A percentile compares a stretch with the other conserved stretches of the same genome.
phyloP scores from a whole-genome alignment of 2,797 vertebrate species.

The Oreonectes daqikongensis region DNA sequence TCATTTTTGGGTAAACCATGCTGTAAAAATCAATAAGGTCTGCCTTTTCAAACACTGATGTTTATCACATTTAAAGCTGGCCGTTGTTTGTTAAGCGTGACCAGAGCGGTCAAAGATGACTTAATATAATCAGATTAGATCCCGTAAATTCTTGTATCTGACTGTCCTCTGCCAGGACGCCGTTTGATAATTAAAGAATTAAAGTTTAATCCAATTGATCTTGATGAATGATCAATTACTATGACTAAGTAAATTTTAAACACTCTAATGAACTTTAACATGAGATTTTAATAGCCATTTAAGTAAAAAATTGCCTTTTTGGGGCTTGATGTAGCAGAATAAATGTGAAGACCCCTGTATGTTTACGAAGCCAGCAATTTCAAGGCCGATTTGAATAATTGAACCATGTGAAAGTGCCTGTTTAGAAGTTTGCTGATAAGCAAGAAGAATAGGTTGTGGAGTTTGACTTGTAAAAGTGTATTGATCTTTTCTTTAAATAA shows the following conservation, averaged over 20 bases:
- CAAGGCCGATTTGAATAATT: slow-evolving; percentile 74
- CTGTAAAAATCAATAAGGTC: slow-evolving; percentile 7
- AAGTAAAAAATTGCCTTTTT: slow-evolving; percentile 69
- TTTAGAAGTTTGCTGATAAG: slow-evolving; percentile 65
- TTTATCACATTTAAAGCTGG: slow-evolving; percentile 42
- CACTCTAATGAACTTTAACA: slow-evolving; percentile 77
- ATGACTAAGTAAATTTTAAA: slow-evolving; percentile 75
- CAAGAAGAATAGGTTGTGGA: slow-evolving; percentile 61
- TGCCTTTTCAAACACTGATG: slow-evolving; percentile 19
- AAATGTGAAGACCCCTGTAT: slow-evolving; percentile 67
- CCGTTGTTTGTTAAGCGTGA: slow-evolving; percentile 31
- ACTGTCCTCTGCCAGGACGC: slow-evolving; percentile 44
- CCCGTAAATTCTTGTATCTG: slow-evolving; percentile 41
- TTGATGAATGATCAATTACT: slow-evolving; percentile 76
- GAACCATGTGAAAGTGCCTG: slow-evolving; percentile 64
- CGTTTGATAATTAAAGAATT: slow-evolving; percentile 63
- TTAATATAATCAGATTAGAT: slow-evolving; percentile 49
- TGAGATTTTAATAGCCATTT: slow-evolving; percentile 77
- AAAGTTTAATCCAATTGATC: slow-evolving; percentile 66
- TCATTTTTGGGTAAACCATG: background rate
- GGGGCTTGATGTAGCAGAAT: slow-evolving; percentile 68
- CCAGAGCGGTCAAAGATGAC: slow-evolving; percentile 41
- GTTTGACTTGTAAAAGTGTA: slow-evolving; percentile 62
- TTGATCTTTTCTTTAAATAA: slow-evolving; percentile 59
- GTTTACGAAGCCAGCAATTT: slow-evolving; percentile 64